These are phyloP conservation scores for Schlechtendalia chinensis DNA, from an alignment of 1,140 invertebrate species.

Conservation along the genomic window DNA sequence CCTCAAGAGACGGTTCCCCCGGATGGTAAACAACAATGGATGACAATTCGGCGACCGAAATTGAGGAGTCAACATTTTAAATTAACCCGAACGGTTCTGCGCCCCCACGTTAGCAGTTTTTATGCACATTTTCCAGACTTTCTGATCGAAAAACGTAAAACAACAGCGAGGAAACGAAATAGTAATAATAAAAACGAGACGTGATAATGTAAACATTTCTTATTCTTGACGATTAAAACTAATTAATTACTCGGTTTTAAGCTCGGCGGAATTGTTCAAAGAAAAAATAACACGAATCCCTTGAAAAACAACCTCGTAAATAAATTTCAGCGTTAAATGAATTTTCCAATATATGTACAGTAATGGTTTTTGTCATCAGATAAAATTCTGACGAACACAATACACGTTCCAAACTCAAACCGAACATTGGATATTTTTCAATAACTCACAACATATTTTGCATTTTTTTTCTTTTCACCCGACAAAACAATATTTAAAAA, in stretches of 20 bases:
- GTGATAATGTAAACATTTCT: neutral
- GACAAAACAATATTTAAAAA: too few species aligned
- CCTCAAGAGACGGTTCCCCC: neutral
- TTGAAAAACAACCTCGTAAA: too few species aligned
- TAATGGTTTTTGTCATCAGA: too few species aligned
- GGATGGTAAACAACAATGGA: neutral
- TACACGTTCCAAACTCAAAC: too few species aligned
- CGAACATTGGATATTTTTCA: too few species aligned
- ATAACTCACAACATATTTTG: too few species aligned
- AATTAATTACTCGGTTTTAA: neutral
- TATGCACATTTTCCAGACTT: neutral
- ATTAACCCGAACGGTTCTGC: neutral
- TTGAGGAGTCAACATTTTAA: neutral
- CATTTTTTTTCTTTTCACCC: too few species aligned
- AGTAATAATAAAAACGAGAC: neutral
- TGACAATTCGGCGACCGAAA: neutral
- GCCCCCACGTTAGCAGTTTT: neutral
- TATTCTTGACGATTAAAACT: neutral
- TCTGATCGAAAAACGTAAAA: neutral
- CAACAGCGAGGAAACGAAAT: neutral
- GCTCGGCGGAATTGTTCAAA: too few species aligned
- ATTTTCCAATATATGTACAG: too few species aligned
- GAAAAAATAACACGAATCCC: too few species aligned
- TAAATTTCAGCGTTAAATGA: too few species aligned
- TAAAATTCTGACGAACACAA: too few species aligned